Base-by-base conservation (phyloP, 2,797 vertebrate species). In the Remorina albescens region DNA sequence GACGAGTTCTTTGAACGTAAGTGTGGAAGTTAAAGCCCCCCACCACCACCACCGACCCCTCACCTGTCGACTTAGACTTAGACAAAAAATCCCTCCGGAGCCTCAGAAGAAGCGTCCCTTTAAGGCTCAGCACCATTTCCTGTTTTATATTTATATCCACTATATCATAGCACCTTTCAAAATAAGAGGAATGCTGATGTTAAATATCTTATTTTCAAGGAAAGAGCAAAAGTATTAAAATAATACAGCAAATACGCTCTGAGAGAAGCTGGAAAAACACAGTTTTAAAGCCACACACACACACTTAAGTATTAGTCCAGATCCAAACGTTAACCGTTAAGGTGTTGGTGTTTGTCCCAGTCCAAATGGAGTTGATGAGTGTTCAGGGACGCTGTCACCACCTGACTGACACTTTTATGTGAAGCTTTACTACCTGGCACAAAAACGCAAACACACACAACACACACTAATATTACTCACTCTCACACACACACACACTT, bases 1-100 rank as follows among this genome's bases (percentile, higher is more conserved):
- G 97, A 99, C 58, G 97, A 98, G 6, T 98, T 99, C 92, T 98
- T 98, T 91, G 93, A 95, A 83, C 95, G 98, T 99, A 94, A 95
- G 98, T 96, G 68, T 37, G 15, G 1, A 55, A 2, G 2, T 32
- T 11, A 21, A 9, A 21, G 10, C 6, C 46, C 10, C 21, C n/a
- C n/a, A n/a, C n/a, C 3, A 12, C 46, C 4, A 21, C 46, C n/a
- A n/a, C n/a, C n/a, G n/a, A n/a, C n/a, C n/a, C n/a, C n/a, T n/a
- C n/a, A n/a, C n/a, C n/a, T n/a, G n/a, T n/a, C n/a, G n/a, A 6
- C 30, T 30, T 30, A 30, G 30, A 30, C 30, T n/a, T n/a, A n/a
- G n/a, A n/a, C n/a, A 39, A 39, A 16, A 41, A 41, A 41, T 16
- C 18, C 41, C 41, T 42, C 13, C 37, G 5, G 37, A 16, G 6